Evolutionary conservation across 2,797 vertebrate species (phyloP), one percentile per base, ranked within the genome.

Genomic region (Sebastes vulpes): DNA sequence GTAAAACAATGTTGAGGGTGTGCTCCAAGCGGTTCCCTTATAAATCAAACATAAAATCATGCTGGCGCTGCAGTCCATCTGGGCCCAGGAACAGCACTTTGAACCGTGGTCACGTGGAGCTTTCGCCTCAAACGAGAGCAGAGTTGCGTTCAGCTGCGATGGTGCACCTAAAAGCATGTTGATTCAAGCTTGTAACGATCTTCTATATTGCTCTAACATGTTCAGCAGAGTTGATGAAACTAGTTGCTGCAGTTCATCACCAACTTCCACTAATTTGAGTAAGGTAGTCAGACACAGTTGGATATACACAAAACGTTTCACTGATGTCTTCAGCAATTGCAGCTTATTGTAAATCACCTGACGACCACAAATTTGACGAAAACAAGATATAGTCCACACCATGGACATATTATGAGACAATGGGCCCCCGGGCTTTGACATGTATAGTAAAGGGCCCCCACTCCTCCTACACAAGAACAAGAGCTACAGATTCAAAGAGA

Each of bases 31-130:
- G 31, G 63, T 86, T 83, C 73, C 63, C 74, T 82, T 87, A 89
- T 90, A 91, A 89, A 91, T 90, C 89, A 89, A 84, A 87, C 81
- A 79, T 81, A 68, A 89, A 84, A 73, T 72, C 59, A 11, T 18
- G 59, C 71, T 75, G 81, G 70, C 32, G 20, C 83, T 79, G 65
- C 70, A 72, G 77, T 70, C 65, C 79, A 61, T 80, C 80, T 83
- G 75, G 68, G 73, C 79, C 56, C 29, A 9, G 63, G 65, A 89
- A 78, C 78, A 76, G 77, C 77, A 86, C 78, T 89, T 91, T 87
- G 75, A 87, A 84, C 67, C n/a, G 2, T 5, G 64, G 76, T 85
- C 84, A 84, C 28, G 29, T 76, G 86, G 77, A 65, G 75, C 75
- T 65, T 77, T 79, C 59, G 23, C 69, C 73, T 86, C 73, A 71